Percentiles rank a stretch among this genome's conserved stretches.
Conservation (phyloP, 2,888 invertebrate genomes). For the Platerodrilus igneus region DNA sequence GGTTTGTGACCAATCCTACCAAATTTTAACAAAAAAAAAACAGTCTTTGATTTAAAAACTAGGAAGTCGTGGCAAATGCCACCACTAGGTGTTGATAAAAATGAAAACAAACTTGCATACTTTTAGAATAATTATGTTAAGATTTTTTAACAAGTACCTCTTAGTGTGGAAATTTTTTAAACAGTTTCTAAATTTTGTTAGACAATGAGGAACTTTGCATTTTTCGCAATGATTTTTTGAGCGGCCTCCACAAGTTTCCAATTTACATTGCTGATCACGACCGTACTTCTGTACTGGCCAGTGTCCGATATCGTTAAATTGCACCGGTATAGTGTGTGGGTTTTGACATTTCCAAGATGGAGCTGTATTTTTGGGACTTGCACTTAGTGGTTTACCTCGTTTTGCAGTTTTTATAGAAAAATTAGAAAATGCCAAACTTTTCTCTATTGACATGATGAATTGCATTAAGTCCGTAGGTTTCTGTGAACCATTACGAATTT, state of each 20-base stretch:
- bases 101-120: too few species aligned
- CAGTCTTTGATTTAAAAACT: too few species aligned
- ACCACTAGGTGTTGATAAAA: too few species aligned
- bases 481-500: background rate
- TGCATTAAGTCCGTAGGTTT: conserved; percentile 4
- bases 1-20: too few species aligned
- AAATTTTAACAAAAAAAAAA: too few species aligned
- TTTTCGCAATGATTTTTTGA: conserved; percentile 10
- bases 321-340: conserved; percentile 3
- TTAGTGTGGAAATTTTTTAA: conserved; percentile 10
- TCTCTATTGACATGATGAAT: background rate
- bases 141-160: conserved; percentile 5
- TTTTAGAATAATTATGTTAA: conserved; percentile 1
- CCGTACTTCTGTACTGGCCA: conserved; percentile 10
- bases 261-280: conserved; percentile 13
- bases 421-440: background rate
- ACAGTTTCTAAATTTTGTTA: conserved; percentile 13
- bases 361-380: background rate
- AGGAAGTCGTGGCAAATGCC: too few species aligned
- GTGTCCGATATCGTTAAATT: conserved; percentile 6
- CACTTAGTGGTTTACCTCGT: background rate
- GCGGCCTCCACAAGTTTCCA: conserved; percentile 9
- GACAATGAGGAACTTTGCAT: conserved; percentile 8
- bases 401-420: background rate
- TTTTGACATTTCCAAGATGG: background rate